Percentiles rank a stretch among this genome's conserved stretches.
phyloP scores from a whole-genome alignment of 53 echinoderm and acorn worm species.

The Apostichopus leukothele region DNA sequence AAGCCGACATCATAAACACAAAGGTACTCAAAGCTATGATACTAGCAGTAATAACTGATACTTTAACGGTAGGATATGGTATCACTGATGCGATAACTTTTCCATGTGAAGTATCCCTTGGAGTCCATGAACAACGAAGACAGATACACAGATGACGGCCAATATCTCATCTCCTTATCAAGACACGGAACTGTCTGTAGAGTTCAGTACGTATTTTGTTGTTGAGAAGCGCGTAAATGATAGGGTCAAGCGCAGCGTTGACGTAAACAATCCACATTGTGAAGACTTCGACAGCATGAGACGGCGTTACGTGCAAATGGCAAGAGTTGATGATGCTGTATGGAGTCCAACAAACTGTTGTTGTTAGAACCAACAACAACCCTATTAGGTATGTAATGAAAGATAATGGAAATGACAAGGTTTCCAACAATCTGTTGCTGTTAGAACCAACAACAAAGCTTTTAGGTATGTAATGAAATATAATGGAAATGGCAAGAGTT shows the following conservation, averaged over 20 bases:
- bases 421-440: no score
- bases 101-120: no score
- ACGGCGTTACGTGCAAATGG: background rate
- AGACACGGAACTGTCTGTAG: background rate
- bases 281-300: background rate
- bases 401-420: background rate
- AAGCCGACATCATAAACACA: no score
- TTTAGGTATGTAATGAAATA: no score
- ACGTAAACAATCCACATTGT: conserved; percentile 39
- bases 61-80: no score
- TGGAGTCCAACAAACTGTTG: conserved; percentile 37
- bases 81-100: no score
- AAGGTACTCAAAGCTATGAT: no score
- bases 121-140: no score
- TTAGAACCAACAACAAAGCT: no score
- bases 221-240: conserved; percentile 31
- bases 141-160: no score
- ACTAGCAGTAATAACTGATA: no score
- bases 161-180: no score
- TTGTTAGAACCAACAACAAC: conserved; percentile 21
- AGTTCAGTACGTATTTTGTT: background rate
- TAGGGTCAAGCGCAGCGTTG: conserved; percentile 39
- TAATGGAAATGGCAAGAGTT: background rate
- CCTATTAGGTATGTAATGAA: background rate
- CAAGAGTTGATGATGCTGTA: conserved; percentile 40